Conservation (phyloP, 2,888 invertebrate genomes). For the Cristatella mucedo region DNA sequence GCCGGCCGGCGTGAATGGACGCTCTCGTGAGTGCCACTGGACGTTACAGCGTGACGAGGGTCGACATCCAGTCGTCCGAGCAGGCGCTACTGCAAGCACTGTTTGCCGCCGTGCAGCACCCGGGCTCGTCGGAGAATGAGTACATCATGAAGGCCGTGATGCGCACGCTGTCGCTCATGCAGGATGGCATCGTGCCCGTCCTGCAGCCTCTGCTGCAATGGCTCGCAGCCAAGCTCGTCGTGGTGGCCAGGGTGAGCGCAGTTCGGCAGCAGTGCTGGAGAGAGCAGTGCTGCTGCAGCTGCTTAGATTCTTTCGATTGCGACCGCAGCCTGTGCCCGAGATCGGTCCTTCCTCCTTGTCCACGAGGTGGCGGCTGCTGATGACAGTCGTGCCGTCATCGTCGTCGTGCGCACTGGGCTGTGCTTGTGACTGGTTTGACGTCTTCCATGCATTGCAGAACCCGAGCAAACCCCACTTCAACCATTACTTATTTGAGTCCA, state of each 20-base stretch:
- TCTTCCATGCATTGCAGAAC: slow-evolving; percentile 47
- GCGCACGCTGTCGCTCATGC: slow-evolving; percentile 63
- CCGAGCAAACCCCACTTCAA: slow-evolving; percentile 91
- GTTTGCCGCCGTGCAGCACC: slow-evolving; percentile 53
- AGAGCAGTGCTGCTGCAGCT: no score
- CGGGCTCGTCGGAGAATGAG: slow-evolving; percentile 76
- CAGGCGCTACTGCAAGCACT: slow-evolving; percentile 55
- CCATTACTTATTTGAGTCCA: slow-evolving; percentile 89
- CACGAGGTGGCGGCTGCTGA: no score
- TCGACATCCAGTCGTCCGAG: slow-evolving; percentile 20
- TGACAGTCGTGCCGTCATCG: no score
- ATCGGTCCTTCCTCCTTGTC: no score
- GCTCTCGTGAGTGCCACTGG: no score
- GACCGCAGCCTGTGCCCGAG: no score
- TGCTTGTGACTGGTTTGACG: no score
- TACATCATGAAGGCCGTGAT: slow-evolving; percentile 97
- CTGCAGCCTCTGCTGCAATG: slow-evolving; percentile 64
- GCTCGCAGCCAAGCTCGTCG: slow-evolving; percentile 62
- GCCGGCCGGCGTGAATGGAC: neutral
- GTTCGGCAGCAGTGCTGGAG: no score
- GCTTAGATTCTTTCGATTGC: no score
- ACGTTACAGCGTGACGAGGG: slow-evolving; percentile 22
- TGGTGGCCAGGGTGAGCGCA: slow-evolving; percentile 52
- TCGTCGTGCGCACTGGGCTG: no score
- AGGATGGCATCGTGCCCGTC: slow-evolving; percentile 62